Evolutionary conservation across 2,113 vertebrate genomes (phyloP).

Genomic region (Oplegnathus fasciatus): DNA sequence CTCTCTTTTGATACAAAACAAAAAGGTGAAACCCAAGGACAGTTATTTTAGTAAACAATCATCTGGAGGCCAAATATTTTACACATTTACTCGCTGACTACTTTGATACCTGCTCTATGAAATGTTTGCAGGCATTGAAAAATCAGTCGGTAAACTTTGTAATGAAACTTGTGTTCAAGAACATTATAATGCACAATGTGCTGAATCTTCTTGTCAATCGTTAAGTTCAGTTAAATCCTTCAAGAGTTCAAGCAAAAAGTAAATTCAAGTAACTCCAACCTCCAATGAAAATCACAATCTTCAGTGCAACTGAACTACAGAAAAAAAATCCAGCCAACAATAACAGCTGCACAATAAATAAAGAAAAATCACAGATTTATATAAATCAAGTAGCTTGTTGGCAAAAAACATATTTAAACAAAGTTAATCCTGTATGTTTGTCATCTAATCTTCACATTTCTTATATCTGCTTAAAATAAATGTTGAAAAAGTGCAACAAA

Average conservation of each 20-base stretch:
- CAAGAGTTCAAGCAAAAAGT: neutral
- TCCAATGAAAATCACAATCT: neutral
- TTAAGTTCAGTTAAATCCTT: neutral
- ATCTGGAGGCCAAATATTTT: neutral
- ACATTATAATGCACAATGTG: neutral
- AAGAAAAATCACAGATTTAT: neutral
- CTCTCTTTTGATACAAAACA: neutral
- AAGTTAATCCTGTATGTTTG: neutral
- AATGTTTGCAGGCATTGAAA: neutral
- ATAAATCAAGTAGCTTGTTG: neutral
- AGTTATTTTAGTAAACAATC: neutral
- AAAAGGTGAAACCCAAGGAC: neutral
- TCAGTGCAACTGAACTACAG: neutral
- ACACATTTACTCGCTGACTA: neutral
- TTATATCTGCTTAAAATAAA: neutral
- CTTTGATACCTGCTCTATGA: neutral
- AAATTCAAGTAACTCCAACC: neutral
- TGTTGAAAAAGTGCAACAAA: neutral
- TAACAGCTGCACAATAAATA: neutral
- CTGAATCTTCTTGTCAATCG: neutral
- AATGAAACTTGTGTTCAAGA: neutral
- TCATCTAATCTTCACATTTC: neutral
- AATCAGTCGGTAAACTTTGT: neutral
- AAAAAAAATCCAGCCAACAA: neutral
- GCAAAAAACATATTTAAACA: neutral